These are phyloP conservation scores for Raja brachyura DNA, from an alignment of 2,113 vertebrate species.

Conservation along the genomic window DNA sequence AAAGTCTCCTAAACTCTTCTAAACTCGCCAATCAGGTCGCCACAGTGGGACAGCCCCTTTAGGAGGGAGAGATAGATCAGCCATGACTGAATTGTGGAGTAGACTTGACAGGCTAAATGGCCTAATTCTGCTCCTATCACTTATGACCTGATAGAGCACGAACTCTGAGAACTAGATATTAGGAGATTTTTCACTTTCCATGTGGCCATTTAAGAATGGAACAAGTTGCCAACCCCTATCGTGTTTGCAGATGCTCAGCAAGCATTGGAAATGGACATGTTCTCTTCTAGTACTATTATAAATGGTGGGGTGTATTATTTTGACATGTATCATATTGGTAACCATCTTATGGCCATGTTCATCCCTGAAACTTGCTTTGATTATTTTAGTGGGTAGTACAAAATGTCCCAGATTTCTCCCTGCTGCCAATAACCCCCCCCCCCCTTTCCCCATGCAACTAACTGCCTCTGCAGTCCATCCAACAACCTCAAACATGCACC, in stretches of 20 bases:
- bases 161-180: not conserved
- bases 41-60: too few relatives aligned
- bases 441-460: too few relatives aligned
- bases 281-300: not conserved
- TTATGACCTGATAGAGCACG: not conserved
- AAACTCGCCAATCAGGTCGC: too few relatives aligned
- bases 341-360: not conserved
- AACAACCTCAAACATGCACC: too few relatives aligned
- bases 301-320: not conserved
- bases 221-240: not conserved
- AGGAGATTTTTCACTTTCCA: not conserved
- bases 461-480: too few relatives aligned
- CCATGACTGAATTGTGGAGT: too few relatives aligned
- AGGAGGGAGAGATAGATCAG: too few relatives aligned
- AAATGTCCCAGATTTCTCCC: not conserved
- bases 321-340: not conserved
- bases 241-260: not conserved
- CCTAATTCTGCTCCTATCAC: too few relatives aligned
- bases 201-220: not conserved
- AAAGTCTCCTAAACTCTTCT: too few relatives aligned
- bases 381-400: not conserved
- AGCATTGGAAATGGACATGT: not conserved
- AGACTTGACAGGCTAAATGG: too few relatives aligned
- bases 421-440: too few relatives aligned
- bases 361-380: not conserved